Conservation (phyloP, 2,888 invertebrate species). For the Drosophila affinis region DNA sequence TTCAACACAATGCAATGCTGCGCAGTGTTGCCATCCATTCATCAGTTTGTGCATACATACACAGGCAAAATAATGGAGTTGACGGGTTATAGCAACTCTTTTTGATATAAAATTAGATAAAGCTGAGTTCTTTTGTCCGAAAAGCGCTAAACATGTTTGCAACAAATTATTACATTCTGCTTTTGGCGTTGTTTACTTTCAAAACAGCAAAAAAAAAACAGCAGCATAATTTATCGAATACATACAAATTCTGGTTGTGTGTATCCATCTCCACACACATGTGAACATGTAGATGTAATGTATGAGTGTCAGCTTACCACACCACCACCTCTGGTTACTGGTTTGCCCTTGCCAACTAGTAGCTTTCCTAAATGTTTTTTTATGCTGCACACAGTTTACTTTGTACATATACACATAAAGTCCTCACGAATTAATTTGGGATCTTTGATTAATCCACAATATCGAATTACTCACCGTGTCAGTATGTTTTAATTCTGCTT, state of each 20-base stretch:
- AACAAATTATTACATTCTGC: too few species aligned
- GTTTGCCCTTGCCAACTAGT: conserved; percentile 13
- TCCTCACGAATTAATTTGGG: background rate
- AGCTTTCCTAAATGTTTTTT: conserved; percentile 15
- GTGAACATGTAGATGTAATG: conserved; percentile 28
- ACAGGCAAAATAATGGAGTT: too few species aligned
- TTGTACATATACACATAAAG: background rate
- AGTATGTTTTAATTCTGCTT: conserved; percentile 63
- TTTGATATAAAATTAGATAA: too few species aligned
- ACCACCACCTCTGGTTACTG: conserved; percentile 34
- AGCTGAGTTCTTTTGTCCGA: too few species aligned
- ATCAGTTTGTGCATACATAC: too few species aligned
- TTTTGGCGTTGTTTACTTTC: too few species aligned
- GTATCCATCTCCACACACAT: conserved; percentile 33
- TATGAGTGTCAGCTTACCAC: conserved; percentile 39
- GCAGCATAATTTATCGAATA: conserved; percentile 8
- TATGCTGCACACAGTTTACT: background rate
- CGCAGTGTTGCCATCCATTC: conserved; percentile 36
- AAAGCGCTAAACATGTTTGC: too few species aligned
- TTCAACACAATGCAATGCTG: conserved; percentile 28
- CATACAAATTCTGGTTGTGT: conserved; percentile 42
- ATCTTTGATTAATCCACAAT: background rate
- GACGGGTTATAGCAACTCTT: too few species aligned
- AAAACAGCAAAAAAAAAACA: too few species aligned
- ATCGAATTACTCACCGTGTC: conserved; percentile 77